Percentiles rank a stretch among this genome's conserved stretches.
Conservation (phyloP, 2,888 invertebrate species). For the Sialis lutaria region DNA sequence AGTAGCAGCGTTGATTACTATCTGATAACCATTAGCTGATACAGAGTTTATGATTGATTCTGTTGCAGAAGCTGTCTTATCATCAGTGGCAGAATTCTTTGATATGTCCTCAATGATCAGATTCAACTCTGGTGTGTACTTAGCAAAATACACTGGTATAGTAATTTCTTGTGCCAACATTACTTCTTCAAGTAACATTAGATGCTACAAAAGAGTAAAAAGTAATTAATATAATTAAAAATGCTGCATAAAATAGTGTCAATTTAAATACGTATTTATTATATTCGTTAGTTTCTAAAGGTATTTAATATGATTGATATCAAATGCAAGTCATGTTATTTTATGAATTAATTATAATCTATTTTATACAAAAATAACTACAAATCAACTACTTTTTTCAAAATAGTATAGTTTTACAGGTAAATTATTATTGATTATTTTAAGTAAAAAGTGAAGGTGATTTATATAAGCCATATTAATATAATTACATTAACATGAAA, state of each 20-base stretch:
- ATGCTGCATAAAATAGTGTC: no score
- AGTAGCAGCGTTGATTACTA: slow-evolving; percentile 61
- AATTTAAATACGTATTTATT: no score
- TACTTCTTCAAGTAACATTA: slow-evolving; percentile 61
- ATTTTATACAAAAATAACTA: no score
- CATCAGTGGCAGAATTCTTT: slow-evolving; percentile 45
- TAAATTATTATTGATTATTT: slow-evolving; percentile 2
- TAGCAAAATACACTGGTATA: slow-evolving; percentile 78
- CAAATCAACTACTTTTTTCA: no score
- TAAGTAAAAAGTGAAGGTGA: slow-evolving; percentile 3
- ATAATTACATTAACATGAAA: neutral
- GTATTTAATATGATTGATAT: no score
- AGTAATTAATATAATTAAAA: neutral
- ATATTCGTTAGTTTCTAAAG: no score
- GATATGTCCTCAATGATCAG: slow-evolving; percentile 61
- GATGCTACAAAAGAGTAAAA: slow-evolving; percentile 31
- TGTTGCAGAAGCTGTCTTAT: slow-evolving; percentile 57
- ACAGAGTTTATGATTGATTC: slow-evolving; percentile 72
- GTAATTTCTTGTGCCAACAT: slow-evolving; percentile 63
- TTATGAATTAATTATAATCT: no score
- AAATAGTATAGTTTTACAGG: no score
- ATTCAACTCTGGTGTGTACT: slow-evolving; percentile 55
- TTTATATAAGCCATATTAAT: neutral
- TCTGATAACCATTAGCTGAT: slow-evolving; percentile 90
- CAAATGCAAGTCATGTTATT: no score